Conservation (phyloP, 2,113 vertebrate genomes). For the Cololabis saira region DNA sequence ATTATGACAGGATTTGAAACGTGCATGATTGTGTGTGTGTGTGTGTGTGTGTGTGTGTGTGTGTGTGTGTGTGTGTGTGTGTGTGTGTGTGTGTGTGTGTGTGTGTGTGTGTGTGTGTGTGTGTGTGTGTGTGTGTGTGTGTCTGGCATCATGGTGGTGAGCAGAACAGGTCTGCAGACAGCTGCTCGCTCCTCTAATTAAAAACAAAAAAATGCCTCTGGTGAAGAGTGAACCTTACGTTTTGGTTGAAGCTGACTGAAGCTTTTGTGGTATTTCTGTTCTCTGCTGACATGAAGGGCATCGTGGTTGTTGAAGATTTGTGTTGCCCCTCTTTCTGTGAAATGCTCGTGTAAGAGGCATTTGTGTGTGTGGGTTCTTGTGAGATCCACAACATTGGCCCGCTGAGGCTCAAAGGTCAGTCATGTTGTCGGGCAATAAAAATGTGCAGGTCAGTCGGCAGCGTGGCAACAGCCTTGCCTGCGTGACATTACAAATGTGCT, state of each 20-base stretch:
- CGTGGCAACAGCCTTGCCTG: constrained; percentile 37
- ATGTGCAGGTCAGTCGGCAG: constrained; percentile 64
- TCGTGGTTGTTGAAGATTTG: constrained; percentile 16
- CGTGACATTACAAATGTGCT: constrained; percentile 75
- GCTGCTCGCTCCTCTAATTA: constrained; percentile 76
- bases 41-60: constrained; percentile 25
- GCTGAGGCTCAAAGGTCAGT: constrained; percentile 74
- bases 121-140: constrained; percentile 29
- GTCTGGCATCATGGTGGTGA: constrained; percentile 33
- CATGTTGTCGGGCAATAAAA: constrained; percentile 70
- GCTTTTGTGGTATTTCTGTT: constrained; percentile 52
- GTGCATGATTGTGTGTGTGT: constrained; percentile 10
- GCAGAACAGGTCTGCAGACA: constrained; percentile 67
- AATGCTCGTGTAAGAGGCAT: constrained; percentile 14
- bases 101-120: constrained; percentile 25
- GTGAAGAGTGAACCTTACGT: constrained; percentile 65
- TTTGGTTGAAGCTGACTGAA: constrained; percentile 57
- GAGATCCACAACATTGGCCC: constrained; percentile 43
- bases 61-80: constrained; percentile 25
- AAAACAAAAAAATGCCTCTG: constrained; percentile 67
- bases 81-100: constrained; percentile 25
- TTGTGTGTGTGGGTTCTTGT: constrained; percentile 15
- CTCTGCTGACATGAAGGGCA: constrained; percentile 42
- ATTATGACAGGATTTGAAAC: constrained; percentile 25
- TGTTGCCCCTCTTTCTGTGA: constrained; percentile 1